These are phyloP conservation scores for Odocoileus virginianus DNA, from an alignment of 2,113 vertebrate genomes.

Conservation along the genomic window DNA sequence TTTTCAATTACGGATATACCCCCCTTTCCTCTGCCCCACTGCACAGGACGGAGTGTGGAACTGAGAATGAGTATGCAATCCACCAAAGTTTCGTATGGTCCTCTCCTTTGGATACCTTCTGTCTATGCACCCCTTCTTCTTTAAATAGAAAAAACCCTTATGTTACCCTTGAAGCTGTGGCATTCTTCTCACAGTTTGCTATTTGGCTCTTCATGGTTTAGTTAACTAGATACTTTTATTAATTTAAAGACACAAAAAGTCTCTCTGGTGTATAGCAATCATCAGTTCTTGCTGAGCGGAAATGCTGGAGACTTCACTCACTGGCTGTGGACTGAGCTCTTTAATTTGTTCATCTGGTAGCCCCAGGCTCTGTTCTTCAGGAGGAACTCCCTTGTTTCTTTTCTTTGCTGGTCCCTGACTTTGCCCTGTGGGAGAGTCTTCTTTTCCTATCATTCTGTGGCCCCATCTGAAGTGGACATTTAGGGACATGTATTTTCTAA, in stretches of 20 bases:
- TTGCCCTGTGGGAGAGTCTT: neutral
- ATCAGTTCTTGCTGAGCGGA: neutral
- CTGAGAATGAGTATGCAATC: neutral
- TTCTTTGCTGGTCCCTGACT: neutral
- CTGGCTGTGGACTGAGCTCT: neutral
- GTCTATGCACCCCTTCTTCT: neutral
- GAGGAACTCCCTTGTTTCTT: neutral
- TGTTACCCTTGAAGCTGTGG: neutral
- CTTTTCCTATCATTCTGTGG: neutral
- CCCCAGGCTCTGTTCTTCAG: neutral
- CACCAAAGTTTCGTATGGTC: neutral
- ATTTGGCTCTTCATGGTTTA: neutral
- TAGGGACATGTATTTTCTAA: neutral
- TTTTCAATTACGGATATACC: neutral
- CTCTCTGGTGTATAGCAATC: neutral
- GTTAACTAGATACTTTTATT: neutral
- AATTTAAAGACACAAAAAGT: neutral
- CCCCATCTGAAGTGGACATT: neutral
- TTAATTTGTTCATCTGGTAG: neutral
- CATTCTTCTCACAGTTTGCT: neutral
- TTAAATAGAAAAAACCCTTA: neutral
- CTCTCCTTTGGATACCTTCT: neutral
- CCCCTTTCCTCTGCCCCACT: neutral
- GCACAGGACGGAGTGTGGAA: neutral
- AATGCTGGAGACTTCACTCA: neutral